These are phyloP conservation scores for Hesperia comma DNA, from an alignment of 2,888 invertebrate genomes.

Conservation along the genomic window DNA sequence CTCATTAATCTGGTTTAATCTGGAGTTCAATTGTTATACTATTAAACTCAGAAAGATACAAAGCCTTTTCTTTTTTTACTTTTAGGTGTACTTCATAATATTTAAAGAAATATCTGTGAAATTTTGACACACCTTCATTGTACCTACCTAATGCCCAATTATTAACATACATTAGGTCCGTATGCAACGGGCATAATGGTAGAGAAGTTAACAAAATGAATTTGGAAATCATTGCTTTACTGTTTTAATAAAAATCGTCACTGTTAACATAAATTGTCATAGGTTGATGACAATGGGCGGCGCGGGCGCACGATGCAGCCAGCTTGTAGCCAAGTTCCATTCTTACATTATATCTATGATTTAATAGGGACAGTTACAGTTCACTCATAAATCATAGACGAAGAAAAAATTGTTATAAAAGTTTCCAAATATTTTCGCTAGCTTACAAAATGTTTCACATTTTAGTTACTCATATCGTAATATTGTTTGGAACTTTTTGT, in stretches of 20 bases:
- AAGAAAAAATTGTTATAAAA: background rate
- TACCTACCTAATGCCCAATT: too few species aligned
- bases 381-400: background rate
- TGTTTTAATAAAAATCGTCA: constrained; percentile 4
- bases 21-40: background rate
- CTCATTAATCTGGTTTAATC: background rate
- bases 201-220: background rate
- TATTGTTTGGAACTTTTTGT: background rate
- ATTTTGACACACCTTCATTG: too few species aligned
- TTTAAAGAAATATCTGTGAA: too few species aligned
- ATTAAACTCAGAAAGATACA: background rate
- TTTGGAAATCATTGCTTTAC: background rate
- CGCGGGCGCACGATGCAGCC: background rate
- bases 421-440: background rate
- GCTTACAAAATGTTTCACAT: background rate
- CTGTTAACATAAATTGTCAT: constrained; percentile 5
- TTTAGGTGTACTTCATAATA: too few species aligned
- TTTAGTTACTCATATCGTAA: too few species aligned
- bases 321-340: background rate
- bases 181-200: background rate
- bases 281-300: background rate
- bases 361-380: background rate
- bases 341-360: constrained; percentile 6
- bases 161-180: background rate
- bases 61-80: too few species aligned